Evolutionary conservation across 2,888 invertebrate genomes (phyloP), one percentile per base, ranked within the genome.

Genomic region (Scaptomyza caliginosa): DNA sequence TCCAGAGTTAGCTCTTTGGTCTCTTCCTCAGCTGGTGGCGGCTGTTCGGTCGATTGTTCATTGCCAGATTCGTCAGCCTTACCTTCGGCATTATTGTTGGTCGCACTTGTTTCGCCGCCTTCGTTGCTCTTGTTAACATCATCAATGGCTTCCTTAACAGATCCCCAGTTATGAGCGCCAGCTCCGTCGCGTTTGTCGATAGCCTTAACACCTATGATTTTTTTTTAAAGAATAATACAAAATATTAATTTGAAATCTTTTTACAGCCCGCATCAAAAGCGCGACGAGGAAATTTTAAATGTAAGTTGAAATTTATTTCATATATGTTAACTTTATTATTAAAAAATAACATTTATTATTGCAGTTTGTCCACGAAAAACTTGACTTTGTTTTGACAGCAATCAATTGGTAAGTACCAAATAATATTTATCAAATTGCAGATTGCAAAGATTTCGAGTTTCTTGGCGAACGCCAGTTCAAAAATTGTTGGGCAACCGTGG

Each of bases 131-230:
- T 89, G 78, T 89, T 90, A 52, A 90, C 87, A 78, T 92, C 91
- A 93, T 96, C 97, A 84, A 98, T 94, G 84, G 97, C 96, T 91
- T 98, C 98, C 92, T 96, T 96, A 86, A 96, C 94, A 68, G 96
- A 96, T 87, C 98, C 98, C 98, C 98, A 98, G 93, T 98, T 99
- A 92, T 97, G 97, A 84, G 97, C 95, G 71, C 98, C 98, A 92
- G 95, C 96, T 88, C 98, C 98, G 89, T 98, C 98, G 81, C 97
- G 96, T 93, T 98, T 98, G 92, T 98, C 98, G 86, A 97, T 94
- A 74, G 97, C 94, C 92, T 98, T 98, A 74, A 98, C 95, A 89
- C 90, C 90, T 89, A 50, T 34, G 23, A n/a, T n/a, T n/a, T n/a
- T n/a, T n/a, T n/a, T 23, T 3, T 24, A 2, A 24, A 2, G 8